These are phyloP conservation scores for Chrysopa pallens DNA, from an alignment of 1,140 invertebrate species.

Conservation along the genomic window DNA sequence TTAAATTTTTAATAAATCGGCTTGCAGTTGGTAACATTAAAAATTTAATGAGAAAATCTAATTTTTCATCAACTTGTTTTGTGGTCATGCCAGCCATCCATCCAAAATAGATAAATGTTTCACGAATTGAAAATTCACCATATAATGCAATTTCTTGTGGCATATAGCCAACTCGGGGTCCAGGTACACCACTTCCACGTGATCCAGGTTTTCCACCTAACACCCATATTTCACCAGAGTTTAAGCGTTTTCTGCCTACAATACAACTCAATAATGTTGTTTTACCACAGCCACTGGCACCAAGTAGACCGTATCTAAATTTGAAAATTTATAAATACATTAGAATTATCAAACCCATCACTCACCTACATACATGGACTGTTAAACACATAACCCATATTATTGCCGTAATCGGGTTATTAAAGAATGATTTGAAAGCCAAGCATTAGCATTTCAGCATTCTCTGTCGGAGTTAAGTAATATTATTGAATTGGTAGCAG, in stretches of 20 bases:
- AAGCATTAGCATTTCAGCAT: too few relatives aligned
- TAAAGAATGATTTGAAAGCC: too few relatives aligned
- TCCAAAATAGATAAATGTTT: slow-evolving; percentile 84
- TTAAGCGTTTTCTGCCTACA: slow-evolving; percentile 56
- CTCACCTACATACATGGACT: too few relatives aligned
- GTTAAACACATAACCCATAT: too few relatives aligned
- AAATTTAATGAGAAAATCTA: slow-evolving; percentile 67
- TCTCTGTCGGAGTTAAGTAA: too few relatives aligned
- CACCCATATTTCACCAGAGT: slow-evolving; percentile 66
- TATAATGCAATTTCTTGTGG: slow-evolving; percentile 59
- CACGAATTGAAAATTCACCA: slow-evolving; percentile 75
- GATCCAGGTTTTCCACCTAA: slow-evolving; percentile 67
- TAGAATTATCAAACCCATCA: too few relatives aligned
- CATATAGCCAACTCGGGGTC: slow-evolving; percentile 44
- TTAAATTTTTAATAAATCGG: slow-evolving; percentile 61
- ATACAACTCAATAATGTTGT: slow-evolving; percentile 72
- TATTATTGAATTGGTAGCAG: too few relatives aligned
- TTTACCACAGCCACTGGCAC: slow-evolving; percentile 69
- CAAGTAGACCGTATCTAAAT: slow-evolving; percentile 59
- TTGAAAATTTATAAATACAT: not conserved
- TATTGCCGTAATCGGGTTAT: too few relatives aligned
- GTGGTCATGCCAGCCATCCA: slow-evolving; percentile 68
- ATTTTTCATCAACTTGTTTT: slow-evolving; percentile 49
- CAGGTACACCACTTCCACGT: slow-evolving; percentile 52
- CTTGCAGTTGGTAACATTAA: slow-evolving; percentile 46